A percentile compares a stretch with the other conserved stretches of the same genome.
Conservation (phyloP, 2,113 vertebrate species). For the Eptesicus fuscus region DNA sequence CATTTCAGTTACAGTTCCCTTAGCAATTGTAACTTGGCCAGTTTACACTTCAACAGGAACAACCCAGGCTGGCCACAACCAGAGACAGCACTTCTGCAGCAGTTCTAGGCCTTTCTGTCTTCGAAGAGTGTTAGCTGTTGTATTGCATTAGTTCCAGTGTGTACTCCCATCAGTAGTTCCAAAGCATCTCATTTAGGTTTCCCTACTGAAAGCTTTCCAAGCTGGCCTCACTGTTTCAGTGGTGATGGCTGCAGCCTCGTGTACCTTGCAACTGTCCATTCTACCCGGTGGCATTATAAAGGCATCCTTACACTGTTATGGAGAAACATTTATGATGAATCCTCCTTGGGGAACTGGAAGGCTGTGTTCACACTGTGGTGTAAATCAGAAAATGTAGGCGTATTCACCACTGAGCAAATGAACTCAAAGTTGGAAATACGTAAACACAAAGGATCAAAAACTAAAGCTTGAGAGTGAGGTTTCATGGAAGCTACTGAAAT, state of each 20-base stretch:
- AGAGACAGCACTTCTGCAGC: background rate
- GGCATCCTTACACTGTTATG: background rate
- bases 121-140: background rate
- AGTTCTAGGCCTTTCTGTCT: background rate
- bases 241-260: background rate
- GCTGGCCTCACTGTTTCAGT: background rate
- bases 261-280: background rate
- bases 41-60: background rate
- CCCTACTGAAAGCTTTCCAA: background rate
- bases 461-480: background rate
- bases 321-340: background rate
- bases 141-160: background rate
- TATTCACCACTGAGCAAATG: background rate
- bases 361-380: background rate
- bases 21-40: background rate
- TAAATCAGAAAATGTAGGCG: background rate
- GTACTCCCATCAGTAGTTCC: background rate
- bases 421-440: background rate
- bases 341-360: background rate
- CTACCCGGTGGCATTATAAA: background rate
- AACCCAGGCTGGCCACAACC: background rate
- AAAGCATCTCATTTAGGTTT: background rate
- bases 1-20: slow-evolving; percentile 19
- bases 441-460: background rate
- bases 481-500: background rate